Evolutionary conservation across 2,113 vertebrate genomes (phyloP).

Genomic region (Aldabrachelys gigantea): DNA sequence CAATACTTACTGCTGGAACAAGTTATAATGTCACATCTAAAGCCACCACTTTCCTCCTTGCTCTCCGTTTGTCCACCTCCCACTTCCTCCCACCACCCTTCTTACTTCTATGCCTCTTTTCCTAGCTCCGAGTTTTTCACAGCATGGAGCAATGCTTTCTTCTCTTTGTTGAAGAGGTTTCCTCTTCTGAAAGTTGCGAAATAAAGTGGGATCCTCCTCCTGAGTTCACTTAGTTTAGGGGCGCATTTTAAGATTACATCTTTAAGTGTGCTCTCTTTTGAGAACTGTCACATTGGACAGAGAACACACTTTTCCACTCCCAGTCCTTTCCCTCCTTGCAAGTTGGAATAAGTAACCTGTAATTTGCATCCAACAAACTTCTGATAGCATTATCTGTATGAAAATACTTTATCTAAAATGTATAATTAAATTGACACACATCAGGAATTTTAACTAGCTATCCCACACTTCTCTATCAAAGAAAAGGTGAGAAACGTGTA

Average conservation of each 20-base stretch:
- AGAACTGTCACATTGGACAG: not conserved
- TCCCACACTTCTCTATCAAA: not conserved
- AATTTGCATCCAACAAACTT: not conserved
- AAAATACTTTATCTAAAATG: not conserved
- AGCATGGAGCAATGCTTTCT: not conserved
- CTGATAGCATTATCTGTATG: not conserved
- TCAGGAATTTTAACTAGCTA: not conserved
- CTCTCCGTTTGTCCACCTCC: not conserved
- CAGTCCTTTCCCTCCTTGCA: not conserved
- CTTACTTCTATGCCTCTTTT: not conserved
- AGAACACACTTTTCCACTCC: not conserved
- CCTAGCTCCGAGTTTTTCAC: not conserved
- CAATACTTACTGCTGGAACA: not conserved
- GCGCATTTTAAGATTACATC: not conserved
- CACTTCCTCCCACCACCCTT: not conserved
- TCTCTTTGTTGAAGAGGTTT: not conserved
- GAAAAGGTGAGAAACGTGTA: not conserved
- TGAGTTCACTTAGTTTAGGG: not conserved
- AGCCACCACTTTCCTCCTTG: not conserved
- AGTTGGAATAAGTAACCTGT: not conserved
- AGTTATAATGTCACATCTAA: rapidly evolving
- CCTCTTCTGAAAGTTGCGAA: not conserved
- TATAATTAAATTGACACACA: constrained; percentile 19
- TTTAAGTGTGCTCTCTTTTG: not conserved
- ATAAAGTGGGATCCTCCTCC: not conserved